Conservation (phyloP, 2,888 invertebrate genomes). For the Drosophila paranaensis region DNA sequence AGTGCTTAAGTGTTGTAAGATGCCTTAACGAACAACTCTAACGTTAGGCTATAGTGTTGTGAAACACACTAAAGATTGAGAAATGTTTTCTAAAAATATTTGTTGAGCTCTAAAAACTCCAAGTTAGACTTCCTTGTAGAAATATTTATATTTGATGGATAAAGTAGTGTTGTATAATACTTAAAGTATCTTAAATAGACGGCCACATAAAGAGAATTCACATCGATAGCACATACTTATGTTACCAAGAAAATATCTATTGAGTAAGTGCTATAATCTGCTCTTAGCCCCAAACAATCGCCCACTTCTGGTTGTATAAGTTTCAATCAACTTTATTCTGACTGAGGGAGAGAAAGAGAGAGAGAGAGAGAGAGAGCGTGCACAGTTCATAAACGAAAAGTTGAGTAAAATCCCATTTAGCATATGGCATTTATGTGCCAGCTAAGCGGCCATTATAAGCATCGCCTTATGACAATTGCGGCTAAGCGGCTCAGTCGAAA, state of each 20-base stretch:
- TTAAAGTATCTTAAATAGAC: neutral
- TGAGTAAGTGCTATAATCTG: conserved; percentile 18
- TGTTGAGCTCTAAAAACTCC: too few species aligned
- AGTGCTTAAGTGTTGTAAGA: neutral
- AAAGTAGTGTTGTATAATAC: neutral
- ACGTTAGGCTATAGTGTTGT: too few species aligned
- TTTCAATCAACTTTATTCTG: conserved; percentile 59
- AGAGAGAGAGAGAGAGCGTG: neutral
- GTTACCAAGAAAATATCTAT: conserved; percentile 6
- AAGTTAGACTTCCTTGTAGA: too few species aligned
- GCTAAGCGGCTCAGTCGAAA: conserved; percentile 64
- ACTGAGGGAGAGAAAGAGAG: neutral
- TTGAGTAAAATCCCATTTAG: conserved; percentile 71
- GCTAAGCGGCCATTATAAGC: conserved; percentile 75
- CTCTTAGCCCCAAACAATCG: conserved; percentile 22
- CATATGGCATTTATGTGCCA: conserved; percentile 72
- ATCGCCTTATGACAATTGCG: conserved; percentile 71
- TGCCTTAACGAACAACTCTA: too few species aligned
- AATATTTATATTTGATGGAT: neutral
- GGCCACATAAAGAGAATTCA: neutral
- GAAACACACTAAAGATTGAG: too few species aligned
- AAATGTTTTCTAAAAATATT: too few species aligned
- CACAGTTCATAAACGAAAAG: conserved; percentile 34
- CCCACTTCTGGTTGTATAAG: conserved; percentile 39
- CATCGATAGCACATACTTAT: neutral